These are phyloP conservation scores for Digitonthophagus gazella DNA, from an alignment of 2,888 invertebrate species.

Conservation along the genomic window DNA sequence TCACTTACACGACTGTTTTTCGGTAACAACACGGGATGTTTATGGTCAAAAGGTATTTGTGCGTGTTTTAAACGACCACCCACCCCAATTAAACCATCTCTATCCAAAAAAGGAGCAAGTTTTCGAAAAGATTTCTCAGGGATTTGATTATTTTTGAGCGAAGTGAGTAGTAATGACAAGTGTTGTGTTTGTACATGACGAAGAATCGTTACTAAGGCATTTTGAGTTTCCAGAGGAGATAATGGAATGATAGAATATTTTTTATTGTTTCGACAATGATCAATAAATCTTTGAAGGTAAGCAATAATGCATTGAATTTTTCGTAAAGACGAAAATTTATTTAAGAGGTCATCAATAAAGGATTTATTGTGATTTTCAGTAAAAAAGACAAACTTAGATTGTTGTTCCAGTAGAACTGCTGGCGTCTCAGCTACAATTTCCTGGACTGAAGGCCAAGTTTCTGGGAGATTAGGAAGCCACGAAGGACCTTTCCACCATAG, in stretches of 20 bases:
- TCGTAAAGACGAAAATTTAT: neutral
- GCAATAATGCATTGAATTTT: conserved; percentile 1
- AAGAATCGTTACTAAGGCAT: neutral
- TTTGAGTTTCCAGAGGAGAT: neutral
- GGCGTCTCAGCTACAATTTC: no score
- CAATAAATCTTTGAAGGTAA: neutral
- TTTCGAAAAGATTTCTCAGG: neutral
- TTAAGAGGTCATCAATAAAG: no score
- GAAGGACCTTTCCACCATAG: no score
- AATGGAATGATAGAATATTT: neutral
- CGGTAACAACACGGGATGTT: neutral
- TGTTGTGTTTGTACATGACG: no score
- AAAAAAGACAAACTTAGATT: no score
- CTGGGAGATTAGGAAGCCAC: no score
- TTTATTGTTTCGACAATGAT: neutral
- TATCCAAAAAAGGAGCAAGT: neutral
- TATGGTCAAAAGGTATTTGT: neutral
- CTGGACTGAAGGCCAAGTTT: no score
- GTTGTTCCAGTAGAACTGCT: no score
- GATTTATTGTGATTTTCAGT: no score
- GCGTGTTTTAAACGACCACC: neutral
- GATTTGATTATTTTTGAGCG: neutral
- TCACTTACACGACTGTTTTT: no score
- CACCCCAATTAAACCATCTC: neutral
- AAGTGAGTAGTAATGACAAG: no score